These are phyloP conservation scores for Vombatus ursinus DNA, from an alignment of 2,113 vertebrate species.

Conservation along the genomic window DNA sequence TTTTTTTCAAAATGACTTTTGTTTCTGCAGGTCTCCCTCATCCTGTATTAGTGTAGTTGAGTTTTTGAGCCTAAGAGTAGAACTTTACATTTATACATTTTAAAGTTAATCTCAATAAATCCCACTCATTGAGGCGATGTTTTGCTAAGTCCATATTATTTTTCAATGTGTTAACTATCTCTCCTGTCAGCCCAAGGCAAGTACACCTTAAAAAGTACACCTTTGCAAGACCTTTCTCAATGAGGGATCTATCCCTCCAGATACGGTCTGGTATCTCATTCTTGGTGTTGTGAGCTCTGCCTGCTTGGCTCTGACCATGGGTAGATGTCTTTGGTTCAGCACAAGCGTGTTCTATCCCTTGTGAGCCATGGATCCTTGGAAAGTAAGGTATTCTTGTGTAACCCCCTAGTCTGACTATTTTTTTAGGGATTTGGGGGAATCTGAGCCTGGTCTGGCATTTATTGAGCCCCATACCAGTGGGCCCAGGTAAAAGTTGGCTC, in stretches of 20 bases:
- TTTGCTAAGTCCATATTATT: not conserved
- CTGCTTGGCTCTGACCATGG: not conserved
- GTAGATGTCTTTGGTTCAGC: not conserved
- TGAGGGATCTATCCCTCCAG: not conserved
- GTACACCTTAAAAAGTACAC: not conserved
- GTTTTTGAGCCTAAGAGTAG: not conserved
- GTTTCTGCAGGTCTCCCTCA: not conserved
- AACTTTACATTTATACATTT: not conserved
- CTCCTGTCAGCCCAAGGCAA: not conserved
- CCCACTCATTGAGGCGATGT: not conserved
- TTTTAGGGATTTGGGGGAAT: not conserved
- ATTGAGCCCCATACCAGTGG: too few species aligned
- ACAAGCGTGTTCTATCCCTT: not conserved
- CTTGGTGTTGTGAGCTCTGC: not conserved
- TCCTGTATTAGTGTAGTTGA: not conserved
- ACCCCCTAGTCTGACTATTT: not conserved
- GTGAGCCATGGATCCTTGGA: not conserved
- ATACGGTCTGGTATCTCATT: not conserved
- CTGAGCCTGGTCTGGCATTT: not conserved
- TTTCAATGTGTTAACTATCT: not conserved
- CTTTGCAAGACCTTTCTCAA: not conserved
- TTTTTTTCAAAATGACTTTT: not conserved
- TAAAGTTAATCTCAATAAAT: not conserved
- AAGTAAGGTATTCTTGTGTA: not conserved
- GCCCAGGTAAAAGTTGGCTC: not conserved